A percentile compares a stretch with the other conserved stretches of the same genome.
Conservation (phyloP, 2,113 vertebrate genomes). For the Romanogobio albipinnatus region DNA sequence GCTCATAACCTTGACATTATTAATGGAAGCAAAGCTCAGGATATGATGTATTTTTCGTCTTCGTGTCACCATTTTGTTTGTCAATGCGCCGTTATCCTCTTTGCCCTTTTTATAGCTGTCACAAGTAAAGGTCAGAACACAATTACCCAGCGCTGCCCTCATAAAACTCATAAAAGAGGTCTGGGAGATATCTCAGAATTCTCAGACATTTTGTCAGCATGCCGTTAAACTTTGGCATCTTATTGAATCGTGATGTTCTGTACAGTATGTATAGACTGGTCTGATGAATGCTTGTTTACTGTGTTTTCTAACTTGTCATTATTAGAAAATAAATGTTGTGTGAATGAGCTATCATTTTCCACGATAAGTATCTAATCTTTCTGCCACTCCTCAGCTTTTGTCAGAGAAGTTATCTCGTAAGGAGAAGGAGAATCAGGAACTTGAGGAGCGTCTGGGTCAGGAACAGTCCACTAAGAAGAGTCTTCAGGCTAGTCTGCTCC, state of each 20-base stretch:
- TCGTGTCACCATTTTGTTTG: slow-evolving; percentile 62
- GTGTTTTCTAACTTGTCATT: neutral
- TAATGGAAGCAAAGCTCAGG: neutral
- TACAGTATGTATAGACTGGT: neutral
- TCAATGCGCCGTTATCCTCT: slow-evolving; percentile 59
- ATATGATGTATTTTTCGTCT: slow-evolving; percentile 25
- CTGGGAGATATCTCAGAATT: neutral
- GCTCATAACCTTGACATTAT: slow-evolving; percentile 8
- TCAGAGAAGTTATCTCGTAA: slow-evolving; percentile 84
- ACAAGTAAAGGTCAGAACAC: slow-evolving; percentile 58
- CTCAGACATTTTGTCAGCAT: slow-evolving; percentile 12
- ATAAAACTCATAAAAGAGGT: slow-evolving; percentile 43
- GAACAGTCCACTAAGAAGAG: slow-evolving; percentile 83
- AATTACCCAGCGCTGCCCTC: slow-evolving; percentile 19
- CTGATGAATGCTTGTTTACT: neutral
- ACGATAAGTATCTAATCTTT: neutral
- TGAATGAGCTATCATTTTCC: neutral
- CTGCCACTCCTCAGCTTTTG: slow-evolving; percentile 74
- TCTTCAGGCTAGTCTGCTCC: slow-evolving; percentile 82
- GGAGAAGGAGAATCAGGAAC: slow-evolving; percentile 81
- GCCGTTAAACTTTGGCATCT: neutral
- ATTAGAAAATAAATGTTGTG: neutral
- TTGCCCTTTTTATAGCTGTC: slow-evolving; percentile 59
- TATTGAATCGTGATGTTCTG: neutral
- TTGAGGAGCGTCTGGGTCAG: slow-evolving; percentile 82